Percentiles rank a stretch among this genome's conserved stretches.
Evolutionary conservation across 1,140 invertebrate genomes (phyloP).

Genomic region (Ganaspis sp.): DNA sequence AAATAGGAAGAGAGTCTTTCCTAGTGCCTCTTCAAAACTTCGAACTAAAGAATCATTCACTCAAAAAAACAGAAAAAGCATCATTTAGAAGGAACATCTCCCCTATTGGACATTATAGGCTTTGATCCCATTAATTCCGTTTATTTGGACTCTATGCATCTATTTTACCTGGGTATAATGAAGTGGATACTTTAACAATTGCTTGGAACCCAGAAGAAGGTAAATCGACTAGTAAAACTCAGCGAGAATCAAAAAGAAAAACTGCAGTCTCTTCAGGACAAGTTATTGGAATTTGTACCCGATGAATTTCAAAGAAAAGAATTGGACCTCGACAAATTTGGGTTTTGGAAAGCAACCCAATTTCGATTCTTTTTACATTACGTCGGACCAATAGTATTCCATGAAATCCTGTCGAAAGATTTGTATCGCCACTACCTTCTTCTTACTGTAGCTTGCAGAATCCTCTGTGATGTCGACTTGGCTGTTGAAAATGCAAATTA

Average conservation of each 20-base stretch:
- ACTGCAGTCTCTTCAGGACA: not conserved
- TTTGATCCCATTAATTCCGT: slow-evolving; percentile 37
- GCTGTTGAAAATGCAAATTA: not conserved
- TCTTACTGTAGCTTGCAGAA: not conserved
- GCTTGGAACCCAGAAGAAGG: slow-evolving; percentile 33
- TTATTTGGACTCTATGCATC: slow-evolving; percentile 43
- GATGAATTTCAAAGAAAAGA: slow-evolving; percentile 40
- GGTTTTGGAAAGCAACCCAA: slow-evolving; percentile 44
- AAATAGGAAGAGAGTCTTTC: not conserved
- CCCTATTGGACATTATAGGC: slow-evolving; percentile 31
- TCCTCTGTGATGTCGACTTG: not conserved
- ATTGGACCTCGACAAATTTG: slow-evolving; percentile 41
- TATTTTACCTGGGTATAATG: slow-evolving; percentile 40
- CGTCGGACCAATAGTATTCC: slow-evolving; percentile 20
- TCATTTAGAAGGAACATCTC: slow-evolving; percentile 3
- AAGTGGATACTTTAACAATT: slow-evolving; percentile 38
- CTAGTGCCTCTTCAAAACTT: not conserved
- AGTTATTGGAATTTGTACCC: slow-evolving; percentile 32
- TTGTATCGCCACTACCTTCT: not conserved
- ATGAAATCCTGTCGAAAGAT: slow-evolving; percentile 6
- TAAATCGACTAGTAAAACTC: slow-evolving; percentile 33
- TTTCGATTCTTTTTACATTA: slow-evolving; percentile 42
- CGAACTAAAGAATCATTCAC: not conserved
- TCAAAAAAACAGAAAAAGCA: not conserved
- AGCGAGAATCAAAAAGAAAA: not conserved